phyloP scores from a whole-genome alignment of 2,797 vertebrate species.

The Kryptopterus vitreolus region DNA sequence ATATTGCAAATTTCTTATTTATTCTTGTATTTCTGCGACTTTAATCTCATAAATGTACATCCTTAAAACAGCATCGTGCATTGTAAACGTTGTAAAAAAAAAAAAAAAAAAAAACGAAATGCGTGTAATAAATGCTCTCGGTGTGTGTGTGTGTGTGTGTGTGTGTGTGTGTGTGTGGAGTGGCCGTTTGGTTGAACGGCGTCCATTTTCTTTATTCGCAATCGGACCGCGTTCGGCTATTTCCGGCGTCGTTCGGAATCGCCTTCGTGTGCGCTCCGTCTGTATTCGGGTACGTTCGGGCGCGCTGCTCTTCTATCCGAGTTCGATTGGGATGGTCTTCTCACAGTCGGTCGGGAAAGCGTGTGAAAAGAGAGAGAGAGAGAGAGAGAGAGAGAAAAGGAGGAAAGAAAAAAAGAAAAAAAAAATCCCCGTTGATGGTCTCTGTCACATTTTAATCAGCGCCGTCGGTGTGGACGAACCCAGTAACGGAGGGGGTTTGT shows the following conservation, averaged over 20 bases:
- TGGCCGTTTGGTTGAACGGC: neutral
- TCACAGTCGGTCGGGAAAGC: conserved; percentile 24
- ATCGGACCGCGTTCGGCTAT: neutral
- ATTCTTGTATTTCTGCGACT: no score
- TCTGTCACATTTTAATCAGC: conserved; percentile 77
- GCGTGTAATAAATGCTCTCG: no score
- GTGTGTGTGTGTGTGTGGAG: no score
- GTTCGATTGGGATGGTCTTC: neutral
- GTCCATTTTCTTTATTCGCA: neutral
- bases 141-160: no score
- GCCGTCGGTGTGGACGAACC: conserved; percentile 64
- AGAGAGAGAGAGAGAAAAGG: no score
- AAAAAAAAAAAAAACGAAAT: no score
- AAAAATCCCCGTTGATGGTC: conserved; percentile 72
- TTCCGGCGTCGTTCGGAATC: neutral
- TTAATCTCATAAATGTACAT: no score
- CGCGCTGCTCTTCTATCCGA: neutral
- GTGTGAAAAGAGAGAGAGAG: conserved; percentile 40
- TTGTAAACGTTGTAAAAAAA: neutral
- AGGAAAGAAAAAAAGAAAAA: no score
- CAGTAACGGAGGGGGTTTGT: neutral
- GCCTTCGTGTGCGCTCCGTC: neutral
- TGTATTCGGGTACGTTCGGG: neutral
- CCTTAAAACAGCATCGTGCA: no score
- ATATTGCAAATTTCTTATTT: no score